Evolutionary conservation across 2,888 invertebrate genomes (phyloP), one percentile per base, ranked within the genome.

Genomic region (Dexiosoma caninum): DNA sequence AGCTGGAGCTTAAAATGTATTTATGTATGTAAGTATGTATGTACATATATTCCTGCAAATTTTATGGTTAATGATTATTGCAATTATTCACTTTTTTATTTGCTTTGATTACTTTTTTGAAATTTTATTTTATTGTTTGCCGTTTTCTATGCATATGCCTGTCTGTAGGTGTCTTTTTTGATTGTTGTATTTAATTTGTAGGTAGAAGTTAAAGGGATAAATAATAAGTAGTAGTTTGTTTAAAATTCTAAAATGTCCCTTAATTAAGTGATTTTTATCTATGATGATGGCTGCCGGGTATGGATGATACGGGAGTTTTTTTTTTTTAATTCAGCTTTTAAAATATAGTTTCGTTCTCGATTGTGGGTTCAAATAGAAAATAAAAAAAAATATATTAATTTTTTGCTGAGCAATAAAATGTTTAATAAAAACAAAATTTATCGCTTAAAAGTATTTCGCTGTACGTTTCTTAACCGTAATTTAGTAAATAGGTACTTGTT

Each of bases 21-120:
- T 76, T 53, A 46, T 71, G 60, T 55, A 70, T 67, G 23, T 62
- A 64, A 59, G 71, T 53, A 46, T 71, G 60, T 55, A n/a, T n/a
- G n/a, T n/a, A n/a, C n/a, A n/a, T n/a, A n/a, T n/a, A n/a, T n/a
- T 77, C 64, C 62, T 57, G 57, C 49, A 66, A 78, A 78, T 67
- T 71, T 71, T 71, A 76, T 66, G 76, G 71, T 66, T 71, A 60
- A 67, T 76, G 66, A 76, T 80, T 80, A 60, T 71, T 76, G 80
- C 75, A 80, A 80, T 75, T 76, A 70, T 66, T 70, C 64, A 64
- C 69, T 60, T 51, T 40, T 53, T 42, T 49, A 12, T 57, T 51
- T 51, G 30, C 37, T 59, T 57, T 27, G 40, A 9, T 59, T 2
- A 51, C 21, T 32, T 57, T 27, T 21, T 53, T 30, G 10, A 0